Base-by-base conservation (phyloP, 1,140 invertebrate species). In the Heliconius himera region DNA sequence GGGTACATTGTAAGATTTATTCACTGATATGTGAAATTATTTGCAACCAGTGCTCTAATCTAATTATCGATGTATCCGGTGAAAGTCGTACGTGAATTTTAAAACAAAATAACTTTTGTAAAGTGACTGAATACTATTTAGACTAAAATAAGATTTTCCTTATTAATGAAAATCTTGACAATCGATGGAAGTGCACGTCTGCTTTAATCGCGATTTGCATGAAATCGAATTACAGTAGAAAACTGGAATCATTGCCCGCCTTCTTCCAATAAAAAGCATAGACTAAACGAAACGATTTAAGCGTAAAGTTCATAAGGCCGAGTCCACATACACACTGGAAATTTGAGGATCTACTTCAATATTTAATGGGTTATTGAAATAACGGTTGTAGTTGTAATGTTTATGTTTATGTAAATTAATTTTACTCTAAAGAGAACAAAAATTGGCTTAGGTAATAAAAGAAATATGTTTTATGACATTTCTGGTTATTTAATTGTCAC, bases 31-130 rank as follows among this genome's bases (percentile, higher is more conserved):
- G 82, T 81, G 85, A 80, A 86, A 86, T 87, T 85, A 88, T 89
- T 89, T 87, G 81, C 83, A 84, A 88, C 88, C 88, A 85, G 85
- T 88, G 80, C 82, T 88, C 80, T 92, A 93, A 93, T 93, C 90
- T 83, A 93, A 92, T 94, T 93, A 94, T 88, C 87, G 84, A 91
- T 90, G 87, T 92, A 89, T 92, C 91, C 88, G 91, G 91, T 92
- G 92, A 93, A 93, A 92, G 92, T 93, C 76, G 82, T 87, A 87
- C 84, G 81, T 80, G 73, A 84, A 84, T 85, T 91, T 82, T 83
- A 83, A 78, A 81, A 83, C 26, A 72, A 46, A 51, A 78, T 60
- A 20, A 74, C 74, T 73, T 78, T 72, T 78, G 70, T 73, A 38
- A 73, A 70, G 76, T 86, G 83, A 84, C 73, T 81, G 75, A 82